Conservation (phyloP, 1,140 invertebrate genomes). For the Mylabris phalerata region DNA sequence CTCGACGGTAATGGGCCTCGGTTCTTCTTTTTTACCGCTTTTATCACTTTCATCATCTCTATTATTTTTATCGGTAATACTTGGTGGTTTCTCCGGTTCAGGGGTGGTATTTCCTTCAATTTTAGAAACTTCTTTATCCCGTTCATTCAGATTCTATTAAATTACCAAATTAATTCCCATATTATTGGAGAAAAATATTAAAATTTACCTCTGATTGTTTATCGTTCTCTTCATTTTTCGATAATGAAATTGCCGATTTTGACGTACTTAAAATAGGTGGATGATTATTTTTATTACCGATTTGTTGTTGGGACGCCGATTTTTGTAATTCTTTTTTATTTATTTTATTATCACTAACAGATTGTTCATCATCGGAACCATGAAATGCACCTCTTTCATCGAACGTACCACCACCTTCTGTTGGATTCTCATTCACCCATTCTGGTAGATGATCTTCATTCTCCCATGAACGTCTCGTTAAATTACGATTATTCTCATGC, state of each 20-base stretch:
- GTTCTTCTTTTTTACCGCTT: conserved; percentile 8
- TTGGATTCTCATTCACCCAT: conserved; percentile 68
- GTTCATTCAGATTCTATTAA: not conserved
- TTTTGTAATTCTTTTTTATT: conserved; percentile 33
- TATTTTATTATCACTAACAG: not conserved
- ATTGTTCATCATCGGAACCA: conserved; percentile 53
- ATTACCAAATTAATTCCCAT: not conserved
- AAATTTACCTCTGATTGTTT: conserved; percentile 18
- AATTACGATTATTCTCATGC: conserved; percentile 35
- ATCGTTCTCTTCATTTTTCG: conserved; percentile 14
- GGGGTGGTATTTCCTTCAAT: not conserved
- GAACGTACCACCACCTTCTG: conserved; percentile 76
- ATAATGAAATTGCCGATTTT: conserved; percentile 35
- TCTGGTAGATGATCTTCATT: conserved; percentile 62
- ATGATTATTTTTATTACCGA: conserved; percentile 27
- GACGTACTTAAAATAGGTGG: conserved; percentile 31
- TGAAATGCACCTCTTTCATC: conserved; percentile 80
- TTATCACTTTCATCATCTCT: conserved; percentile 5
- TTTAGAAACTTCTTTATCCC: not conserved
- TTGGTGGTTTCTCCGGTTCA: not conserved
- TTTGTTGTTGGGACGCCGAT: conserved; percentile 41
- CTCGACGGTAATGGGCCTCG: too few relatives aligned
- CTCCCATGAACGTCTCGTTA: conserved; percentile 45
- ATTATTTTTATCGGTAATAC: not conserved
- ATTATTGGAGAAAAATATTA: not conserved